phyloP scores from a whole-genome alignment of 2,888 invertebrate species.

The Pyrrhia umbra region DNA sequence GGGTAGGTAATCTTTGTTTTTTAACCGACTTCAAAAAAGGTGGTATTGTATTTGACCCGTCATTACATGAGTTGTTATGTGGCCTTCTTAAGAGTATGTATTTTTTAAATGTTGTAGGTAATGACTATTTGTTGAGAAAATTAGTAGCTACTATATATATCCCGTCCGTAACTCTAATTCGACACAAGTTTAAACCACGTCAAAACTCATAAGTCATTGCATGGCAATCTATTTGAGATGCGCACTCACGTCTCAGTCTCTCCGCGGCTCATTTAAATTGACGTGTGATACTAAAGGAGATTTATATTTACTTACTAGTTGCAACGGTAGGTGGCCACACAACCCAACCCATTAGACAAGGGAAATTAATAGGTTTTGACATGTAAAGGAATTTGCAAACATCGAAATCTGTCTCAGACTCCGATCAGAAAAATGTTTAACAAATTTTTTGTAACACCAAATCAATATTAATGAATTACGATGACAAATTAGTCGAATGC shows the following conservation, averaged over 20 bases:
- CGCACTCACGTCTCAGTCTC: conserved; percentile 37
- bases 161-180: background rate
- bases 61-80: too few relatives aligned
- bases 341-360: background rate
- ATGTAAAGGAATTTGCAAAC: conserved; percentile 7
- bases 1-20: too few relatives aligned
- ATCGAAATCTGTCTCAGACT: background rate
- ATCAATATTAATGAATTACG: background rate
- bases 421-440: background rate
- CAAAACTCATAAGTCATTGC: conserved; percentile 20
- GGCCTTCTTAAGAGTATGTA: too few relatives aligned
- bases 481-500: background rate
- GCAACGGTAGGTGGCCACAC: conserved; percentile 19
- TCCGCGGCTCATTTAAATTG: conserved; percentile 46
- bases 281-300: conserved; percentile 38
- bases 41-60: too few relatives aligned
- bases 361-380: background rate
- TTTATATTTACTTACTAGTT: conserved; percentile 22
- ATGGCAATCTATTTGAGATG: conserved; percentile 28
- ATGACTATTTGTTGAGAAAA: background rate
- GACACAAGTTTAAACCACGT: conserved; percentile 3
- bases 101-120: too few relatives aligned
- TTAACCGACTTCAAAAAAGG: too few relatives aligned
- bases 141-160: background rate
- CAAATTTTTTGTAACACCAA: background rate